These are phyloP conservation scores for Oryctes rhinoceros DNA, from an alignment of 1,140 invertebrate genomes.

Conservation along the genomic window DNA sequence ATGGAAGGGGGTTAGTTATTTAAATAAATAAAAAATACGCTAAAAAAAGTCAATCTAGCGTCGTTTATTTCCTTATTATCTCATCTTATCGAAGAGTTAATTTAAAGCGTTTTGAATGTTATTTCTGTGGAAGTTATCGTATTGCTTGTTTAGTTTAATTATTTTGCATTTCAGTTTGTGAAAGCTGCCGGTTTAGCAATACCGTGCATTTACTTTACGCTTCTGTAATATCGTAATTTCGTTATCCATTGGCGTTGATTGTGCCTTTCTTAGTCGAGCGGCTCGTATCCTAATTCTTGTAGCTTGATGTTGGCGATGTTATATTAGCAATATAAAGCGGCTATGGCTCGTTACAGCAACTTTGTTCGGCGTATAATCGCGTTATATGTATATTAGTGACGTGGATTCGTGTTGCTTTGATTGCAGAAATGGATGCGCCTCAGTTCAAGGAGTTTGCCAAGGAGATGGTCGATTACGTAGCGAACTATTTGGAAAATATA, in stretches of 20 bases:
- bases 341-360: neutral
- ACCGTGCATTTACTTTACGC: neutral
- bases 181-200: constrained; percentile 38
- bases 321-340: neutral
- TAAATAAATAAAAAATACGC: neutral
- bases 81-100: too few species aligned
- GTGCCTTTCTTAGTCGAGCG: neutral
- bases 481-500: constrained; percentile 85
- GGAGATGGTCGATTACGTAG: constrained; percentile 82
- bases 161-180: neutral
- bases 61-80: neutral
- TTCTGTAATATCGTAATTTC: neutral
- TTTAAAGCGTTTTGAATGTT: too few species aligned
- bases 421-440: constrained; percentile 74
- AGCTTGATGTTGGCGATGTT: too few species aligned
- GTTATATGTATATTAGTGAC: constrained; percentile 17
- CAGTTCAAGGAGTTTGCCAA: constrained; percentile 82
- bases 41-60: neutral
- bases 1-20: constrained; percentile 17
- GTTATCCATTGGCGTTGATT: neutral
- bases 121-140: neutral
- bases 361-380: too few species aligned
- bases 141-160: neutral
- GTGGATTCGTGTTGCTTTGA: constrained; percentile 9
- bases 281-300: neutral